Evolutionary conservation across 2,113 vertebrate genomes (phyloP).

Genomic region (Acrocephalus arundinaceus): DNA sequence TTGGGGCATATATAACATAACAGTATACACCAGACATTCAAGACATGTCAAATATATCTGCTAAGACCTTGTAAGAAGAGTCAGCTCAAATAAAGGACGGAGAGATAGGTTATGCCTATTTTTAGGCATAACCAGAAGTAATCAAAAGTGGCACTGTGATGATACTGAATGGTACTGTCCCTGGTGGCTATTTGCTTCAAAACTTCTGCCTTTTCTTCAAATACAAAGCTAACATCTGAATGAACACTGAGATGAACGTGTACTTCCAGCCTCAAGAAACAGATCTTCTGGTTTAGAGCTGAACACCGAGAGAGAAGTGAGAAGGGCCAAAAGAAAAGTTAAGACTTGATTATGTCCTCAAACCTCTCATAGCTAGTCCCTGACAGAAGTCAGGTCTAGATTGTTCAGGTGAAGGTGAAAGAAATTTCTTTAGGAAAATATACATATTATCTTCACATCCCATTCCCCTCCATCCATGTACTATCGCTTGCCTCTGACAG

Average conservation of each 20-base stretch:
- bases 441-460: not conserved
- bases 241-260: not conserved
- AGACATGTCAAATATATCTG: not conserved
- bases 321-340: not conserved
- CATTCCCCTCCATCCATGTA: not conserved
- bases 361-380: not conserved
- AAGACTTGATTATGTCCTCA: not conserved
- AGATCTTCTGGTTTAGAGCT: not conserved
- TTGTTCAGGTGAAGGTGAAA: not conserved
- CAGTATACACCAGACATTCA: not conserved
- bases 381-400: not conserved
- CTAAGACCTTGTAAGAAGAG: not conserved
- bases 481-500: not conserved
- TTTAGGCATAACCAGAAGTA: not conserved
- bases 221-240: not conserved
- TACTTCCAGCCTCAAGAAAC: not conserved
- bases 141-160: not conserved
- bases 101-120: not conserved
- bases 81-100: not conserved
- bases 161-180: not conserved
- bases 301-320: not conserved
- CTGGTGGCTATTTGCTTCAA: not conserved
- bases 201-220: not conserved
- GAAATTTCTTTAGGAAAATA: not conserved
- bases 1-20: not conserved